These are phyloP conservation scores for Colinus virginianus DNA, from an alignment of 2,113 vertebrate species.

Conservation along the genomic window DNA sequence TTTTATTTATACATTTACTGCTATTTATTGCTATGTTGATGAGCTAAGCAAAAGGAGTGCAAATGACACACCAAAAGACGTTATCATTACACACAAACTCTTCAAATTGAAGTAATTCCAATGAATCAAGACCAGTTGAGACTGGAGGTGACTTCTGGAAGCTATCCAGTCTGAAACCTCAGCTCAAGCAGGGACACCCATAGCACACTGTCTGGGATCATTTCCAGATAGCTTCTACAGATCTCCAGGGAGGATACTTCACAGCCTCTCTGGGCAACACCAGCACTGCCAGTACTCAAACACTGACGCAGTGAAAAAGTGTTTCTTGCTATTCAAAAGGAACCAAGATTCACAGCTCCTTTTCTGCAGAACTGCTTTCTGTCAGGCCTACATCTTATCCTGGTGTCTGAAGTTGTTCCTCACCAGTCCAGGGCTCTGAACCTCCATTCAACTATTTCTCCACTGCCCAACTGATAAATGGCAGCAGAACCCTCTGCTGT, in stretches of 20 bases:
- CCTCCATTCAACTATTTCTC: background rate
- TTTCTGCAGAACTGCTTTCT: background rate
- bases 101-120: background rate
- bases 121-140: background rate
- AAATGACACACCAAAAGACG: background rate
- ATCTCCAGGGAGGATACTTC: background rate
- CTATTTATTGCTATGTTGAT: background rate
- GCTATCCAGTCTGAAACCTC: background rate
- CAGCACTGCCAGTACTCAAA: background rate
- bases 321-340: background rate
- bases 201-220: background rate
- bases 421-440: too few relatives aligned
- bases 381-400: background rate
- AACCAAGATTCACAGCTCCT: background rate
- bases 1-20: background rate
- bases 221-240: background rate
- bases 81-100: background rate
- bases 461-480: background rate
- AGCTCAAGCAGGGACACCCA: background rate
- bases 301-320: background rate
- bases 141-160: background rate
- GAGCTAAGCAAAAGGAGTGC: background rate
- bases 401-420: background rate
- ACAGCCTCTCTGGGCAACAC: background rate
- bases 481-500: rapidly evolving